Percentiles rank a stretch among this genome's conserved stretches.
These are phyloP conservation scores for Corydoras maculifer DNA, from an alignment of 2,113 vertebrate species.

Conservation along the genomic window DNA sequence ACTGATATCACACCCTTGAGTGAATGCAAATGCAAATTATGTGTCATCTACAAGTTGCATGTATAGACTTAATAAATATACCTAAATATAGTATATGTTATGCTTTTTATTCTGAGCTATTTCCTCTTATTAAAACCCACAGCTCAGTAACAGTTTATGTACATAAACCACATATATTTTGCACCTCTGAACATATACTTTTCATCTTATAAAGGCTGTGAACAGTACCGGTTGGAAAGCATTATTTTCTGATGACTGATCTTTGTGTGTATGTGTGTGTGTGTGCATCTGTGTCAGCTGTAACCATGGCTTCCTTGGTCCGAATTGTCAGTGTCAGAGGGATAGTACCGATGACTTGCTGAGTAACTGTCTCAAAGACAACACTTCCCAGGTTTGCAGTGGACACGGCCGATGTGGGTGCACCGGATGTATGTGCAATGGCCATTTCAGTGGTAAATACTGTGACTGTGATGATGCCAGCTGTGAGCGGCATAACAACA, in stretches of 20 bases:
- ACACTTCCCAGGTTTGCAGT: constrained; percentile 53
- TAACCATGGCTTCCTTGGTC: constrained; percentile 51
- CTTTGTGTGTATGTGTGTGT: constrained; percentile 27
- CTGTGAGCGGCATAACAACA: constrained; percentile 57
- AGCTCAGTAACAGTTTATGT: too few relatives aligned
- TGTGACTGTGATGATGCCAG: constrained; percentile 64
- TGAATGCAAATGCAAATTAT: too few relatives aligned
- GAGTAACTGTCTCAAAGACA: constrained; percentile 48
- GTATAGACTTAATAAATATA: too few relatives aligned
- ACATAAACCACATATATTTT: too few relatives aligned
- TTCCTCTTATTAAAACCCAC: too few relatives aligned
- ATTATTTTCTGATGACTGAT: neutral
- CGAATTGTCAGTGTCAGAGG: constrained; percentile 59
- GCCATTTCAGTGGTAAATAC: constrained; percentile 7
- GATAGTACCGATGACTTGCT: constrained; percentile 38
- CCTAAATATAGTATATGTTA: too few relatives aligned
- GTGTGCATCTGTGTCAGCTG: constrained; percentile 55
- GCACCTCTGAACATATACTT: too few relatives aligned
- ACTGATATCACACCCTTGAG: too few relatives aligned
- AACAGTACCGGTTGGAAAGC: too few relatives aligned
- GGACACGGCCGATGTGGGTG: constrained; percentile 65
- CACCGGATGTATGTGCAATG: constrained; percentile 57
- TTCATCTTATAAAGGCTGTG: too few relatives aligned
- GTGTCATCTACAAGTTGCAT: too few relatives aligned
- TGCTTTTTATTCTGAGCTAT: too few relatives aligned